These are phyloP conservation scores for Eurypyga helias DNA, from an alignment of 2,113 vertebrate species.

Conservation along the genomic window DNA sequence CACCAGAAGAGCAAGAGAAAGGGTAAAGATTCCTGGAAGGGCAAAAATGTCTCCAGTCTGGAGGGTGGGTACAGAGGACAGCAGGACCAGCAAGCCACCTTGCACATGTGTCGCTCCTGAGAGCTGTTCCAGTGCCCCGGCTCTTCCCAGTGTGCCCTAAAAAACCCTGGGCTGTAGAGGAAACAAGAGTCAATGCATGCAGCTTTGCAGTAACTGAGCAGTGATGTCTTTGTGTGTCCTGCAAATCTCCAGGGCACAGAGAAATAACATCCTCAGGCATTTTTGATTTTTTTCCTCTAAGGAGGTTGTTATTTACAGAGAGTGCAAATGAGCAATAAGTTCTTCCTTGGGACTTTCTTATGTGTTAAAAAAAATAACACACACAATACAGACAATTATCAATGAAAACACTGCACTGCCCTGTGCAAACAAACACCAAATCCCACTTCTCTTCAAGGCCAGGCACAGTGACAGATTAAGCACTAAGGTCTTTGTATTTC, in stretches of 20 bases:
- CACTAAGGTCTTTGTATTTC: not conserved
- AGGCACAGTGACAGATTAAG: not conserved
- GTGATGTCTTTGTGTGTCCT: not conserved
- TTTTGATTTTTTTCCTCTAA: not conserved
- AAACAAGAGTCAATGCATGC: not conserved
- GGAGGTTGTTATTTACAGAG: not conserved
- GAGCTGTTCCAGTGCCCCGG: not conserved
- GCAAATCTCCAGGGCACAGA: not conserved
- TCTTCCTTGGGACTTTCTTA: not conserved
- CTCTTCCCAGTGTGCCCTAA: not conserved
- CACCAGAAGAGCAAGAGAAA: not conserved
- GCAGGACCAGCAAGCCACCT: not conserved
- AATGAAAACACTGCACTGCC: not conserved
- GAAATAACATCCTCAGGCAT: not conserved
- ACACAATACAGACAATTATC: not conserved
- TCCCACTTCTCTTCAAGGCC: not conserved
- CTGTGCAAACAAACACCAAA: not conserved
- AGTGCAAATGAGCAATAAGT: not conserved
- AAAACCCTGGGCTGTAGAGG: not conserved
- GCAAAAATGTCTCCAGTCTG: not conserved
- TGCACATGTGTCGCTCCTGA: not conserved
- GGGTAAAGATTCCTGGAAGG: not conserved
- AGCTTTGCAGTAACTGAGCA: not conserved
- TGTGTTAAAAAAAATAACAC: not conserved
- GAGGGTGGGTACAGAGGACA: not conserved